phyloP scores from a whole-genome alignment of 2,113 vertebrate genomes.

The Physeter macrocephalus region DNA sequence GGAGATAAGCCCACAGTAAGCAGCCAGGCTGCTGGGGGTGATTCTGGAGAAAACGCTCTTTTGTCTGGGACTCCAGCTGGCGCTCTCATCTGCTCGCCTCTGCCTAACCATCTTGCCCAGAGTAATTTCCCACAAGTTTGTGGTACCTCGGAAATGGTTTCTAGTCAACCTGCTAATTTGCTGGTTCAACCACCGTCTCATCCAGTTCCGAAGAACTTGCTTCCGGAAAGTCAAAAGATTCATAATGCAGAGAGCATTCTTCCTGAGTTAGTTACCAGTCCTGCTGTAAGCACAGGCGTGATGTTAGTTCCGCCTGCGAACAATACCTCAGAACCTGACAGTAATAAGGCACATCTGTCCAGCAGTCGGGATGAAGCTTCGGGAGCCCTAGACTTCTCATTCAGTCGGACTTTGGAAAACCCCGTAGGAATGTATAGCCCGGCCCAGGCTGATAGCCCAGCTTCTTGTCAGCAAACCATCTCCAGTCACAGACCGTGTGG shows the following conservation, averaged over 20 bases:
- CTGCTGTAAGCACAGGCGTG: constrained; percentile 39
- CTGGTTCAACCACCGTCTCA: constrained; percentile 60
- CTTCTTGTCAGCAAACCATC: constrained; percentile 52
- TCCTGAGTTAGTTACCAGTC: constrained; percentile 52
- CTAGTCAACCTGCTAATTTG: constrained; percentile 62
- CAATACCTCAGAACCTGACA: neutral
- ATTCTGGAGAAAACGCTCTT: constrained; percentile 59
- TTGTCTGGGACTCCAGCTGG: constrained; percentile 60
- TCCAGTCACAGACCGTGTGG: constrained; percentile 26
- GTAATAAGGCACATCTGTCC: neutral
- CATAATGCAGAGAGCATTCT: constrained; percentile 62
- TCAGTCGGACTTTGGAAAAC: constrained; percentile 79
- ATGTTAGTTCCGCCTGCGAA: neutral
- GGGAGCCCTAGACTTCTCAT: constrained; percentile 87
- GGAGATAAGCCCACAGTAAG: constrained; percentile 66
- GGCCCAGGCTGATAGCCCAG: constrained; percentile 57
- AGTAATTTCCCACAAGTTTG: constrained; percentile 70
- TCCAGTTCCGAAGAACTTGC: constrained; percentile 82
- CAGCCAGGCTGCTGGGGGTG: constrained; percentile 52
- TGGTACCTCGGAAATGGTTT: constrained; percentile 68
- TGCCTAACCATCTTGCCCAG: constrained; percentile 74
- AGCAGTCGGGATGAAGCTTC: constrained; percentile 39
- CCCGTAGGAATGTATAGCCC: constrained; percentile 57
- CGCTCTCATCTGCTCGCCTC: constrained; percentile 62
- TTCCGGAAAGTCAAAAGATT: constrained; percentile 78